These are phyloP conservation scores for Leptinotarsa lineolata DNA, from an alignment of 1,140 invertebrate species.

Conservation along the genomic window DNA sequence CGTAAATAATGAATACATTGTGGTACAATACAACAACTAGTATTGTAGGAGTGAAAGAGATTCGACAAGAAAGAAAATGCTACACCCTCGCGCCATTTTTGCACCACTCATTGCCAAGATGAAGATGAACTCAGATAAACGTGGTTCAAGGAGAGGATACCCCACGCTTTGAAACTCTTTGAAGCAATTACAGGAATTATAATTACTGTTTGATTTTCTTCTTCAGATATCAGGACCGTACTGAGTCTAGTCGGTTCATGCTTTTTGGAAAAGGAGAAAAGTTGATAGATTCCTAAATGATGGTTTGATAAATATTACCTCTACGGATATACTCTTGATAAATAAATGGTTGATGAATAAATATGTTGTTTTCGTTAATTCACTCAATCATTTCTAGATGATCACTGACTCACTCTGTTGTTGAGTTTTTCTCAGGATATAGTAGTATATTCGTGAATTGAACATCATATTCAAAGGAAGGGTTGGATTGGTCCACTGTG, in stretches of 20 bases:
- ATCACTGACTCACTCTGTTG: too few relatives aligned
- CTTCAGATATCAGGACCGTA: conserved; percentile 15
- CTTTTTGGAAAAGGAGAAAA: too few relatives aligned
- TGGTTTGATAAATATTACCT: too few relatives aligned
- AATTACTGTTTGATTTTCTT: conserved; percentile 17
- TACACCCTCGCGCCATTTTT: not conserved
- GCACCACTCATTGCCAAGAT: conserved; percentile 18
- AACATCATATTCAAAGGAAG: too few relatives aligned
- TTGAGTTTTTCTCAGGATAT: too few relatives aligned
- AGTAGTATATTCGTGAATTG: too few relatives aligned
- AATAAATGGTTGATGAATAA: too few relatives aligned
- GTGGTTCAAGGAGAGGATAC: conserved; percentile 21
- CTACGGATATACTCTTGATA: too few relatives aligned
- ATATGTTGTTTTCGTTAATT: too few relatives aligned
- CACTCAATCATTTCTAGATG: too few relatives aligned
- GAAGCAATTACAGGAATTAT: conserved; percentile 23
- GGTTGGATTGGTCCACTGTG: too few relatives aligned
- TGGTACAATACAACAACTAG: not conserved
- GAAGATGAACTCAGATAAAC: conserved; percentile 20
- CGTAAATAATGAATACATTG: not conserved
- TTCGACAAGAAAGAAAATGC: not conserved
- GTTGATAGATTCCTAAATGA: too few relatives aligned
- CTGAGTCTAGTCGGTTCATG: not conserved
- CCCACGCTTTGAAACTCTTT: conserved; percentile 20
- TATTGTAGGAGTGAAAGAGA: conserved; percentile 5